These are phyloP conservation scores for Prionace glauca DNA, from an alignment of 2,797 vertebrate genomes.

Conservation along the genomic window DNA sequence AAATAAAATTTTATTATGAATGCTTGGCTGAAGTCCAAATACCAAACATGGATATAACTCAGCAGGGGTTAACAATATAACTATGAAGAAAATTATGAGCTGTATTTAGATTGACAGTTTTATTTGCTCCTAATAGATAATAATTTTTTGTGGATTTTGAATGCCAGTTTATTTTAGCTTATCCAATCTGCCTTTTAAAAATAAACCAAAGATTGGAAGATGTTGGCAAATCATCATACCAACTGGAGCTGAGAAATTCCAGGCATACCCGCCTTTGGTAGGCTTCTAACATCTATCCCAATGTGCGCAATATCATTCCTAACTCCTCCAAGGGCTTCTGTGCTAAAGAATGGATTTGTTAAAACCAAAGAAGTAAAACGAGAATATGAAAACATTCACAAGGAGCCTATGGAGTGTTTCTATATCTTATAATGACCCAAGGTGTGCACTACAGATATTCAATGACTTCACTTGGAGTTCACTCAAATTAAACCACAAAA, in stretches of 20 bases:
- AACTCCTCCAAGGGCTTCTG: not conserved
- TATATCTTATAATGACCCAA: not conserved
- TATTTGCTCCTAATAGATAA: not conserved
- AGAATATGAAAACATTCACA: not conserved
- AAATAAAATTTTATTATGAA: not conserved
- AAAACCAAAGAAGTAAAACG: not conserved
- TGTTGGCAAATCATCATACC: not conserved
- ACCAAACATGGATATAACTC: not conserved
- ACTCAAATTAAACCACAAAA: not conserved
- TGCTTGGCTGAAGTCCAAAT: not conserved
- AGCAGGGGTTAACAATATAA: not conserved
- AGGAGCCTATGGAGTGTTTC: not conserved
- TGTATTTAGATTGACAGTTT: not conserved
- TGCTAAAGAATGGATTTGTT: not conserved
- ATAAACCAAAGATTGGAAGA: not conserved
- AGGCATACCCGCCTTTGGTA: not conserved
- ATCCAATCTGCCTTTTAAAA: not conserved
- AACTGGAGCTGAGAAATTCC: not conserved
- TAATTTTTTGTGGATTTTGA: not conserved
- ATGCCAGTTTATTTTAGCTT: not conserved
- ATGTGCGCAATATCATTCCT: not conserved
- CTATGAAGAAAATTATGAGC: not conserved
- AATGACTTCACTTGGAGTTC: not conserved
- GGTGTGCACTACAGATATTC: not conserved
- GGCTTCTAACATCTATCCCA: not conserved